Percentiles rank a stretch among this genome's conserved stretches.
Conservation (phyloP, 2,797 vertebrate species). For the Erpetoichthys calabaricus region DNA sequence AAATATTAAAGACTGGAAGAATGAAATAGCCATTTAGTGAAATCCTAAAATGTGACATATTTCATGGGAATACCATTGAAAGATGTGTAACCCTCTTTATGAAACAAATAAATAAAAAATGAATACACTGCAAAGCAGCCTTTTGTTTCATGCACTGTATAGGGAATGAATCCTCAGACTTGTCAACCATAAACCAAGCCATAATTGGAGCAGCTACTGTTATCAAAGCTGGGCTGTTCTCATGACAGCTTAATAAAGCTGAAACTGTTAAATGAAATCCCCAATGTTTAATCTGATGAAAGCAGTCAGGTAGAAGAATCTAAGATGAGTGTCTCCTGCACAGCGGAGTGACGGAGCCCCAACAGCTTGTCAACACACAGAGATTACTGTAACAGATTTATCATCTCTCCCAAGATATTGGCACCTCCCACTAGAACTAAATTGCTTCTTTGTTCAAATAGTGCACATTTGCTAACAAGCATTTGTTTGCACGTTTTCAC, state of each 20-base stretch:
- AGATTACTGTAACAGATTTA: conserved; percentile 27
- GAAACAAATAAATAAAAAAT: conserved; percentile 24
- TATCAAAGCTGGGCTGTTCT: conserved; percentile 45
- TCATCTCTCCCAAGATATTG: conserved; percentile 9
- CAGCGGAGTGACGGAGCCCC: conserved; percentile 31
- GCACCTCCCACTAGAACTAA: conserved; percentile 4
- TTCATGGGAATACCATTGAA: no score
- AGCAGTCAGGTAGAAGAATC: conserved; percentile 36
- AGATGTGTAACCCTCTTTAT: conserved; percentile 8
- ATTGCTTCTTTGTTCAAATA: not conserved
- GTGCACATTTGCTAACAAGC: not conserved
- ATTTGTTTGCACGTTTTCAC: not conserved
- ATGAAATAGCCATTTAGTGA: no score
- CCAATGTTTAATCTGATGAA: conserved; percentile 54
- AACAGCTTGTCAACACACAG: conserved; percentile 31
- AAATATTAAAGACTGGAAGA: no score
- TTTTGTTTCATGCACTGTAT: conserved; percentile 45
- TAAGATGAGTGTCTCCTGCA: conserved; percentile 33
- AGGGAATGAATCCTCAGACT: conserved; percentile 56
- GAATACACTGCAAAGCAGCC: conserved; percentile 45
- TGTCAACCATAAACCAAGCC: conserved; percentile 60
- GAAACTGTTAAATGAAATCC: conserved; percentile 64
- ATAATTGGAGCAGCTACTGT: conserved; percentile 64
- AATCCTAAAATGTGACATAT: no score
- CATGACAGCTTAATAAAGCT: conserved; percentile 65